Base-by-base conservation (phyloP, 2,888 invertebrate genomes). In the Conops quadrifasciatus region DNA sequence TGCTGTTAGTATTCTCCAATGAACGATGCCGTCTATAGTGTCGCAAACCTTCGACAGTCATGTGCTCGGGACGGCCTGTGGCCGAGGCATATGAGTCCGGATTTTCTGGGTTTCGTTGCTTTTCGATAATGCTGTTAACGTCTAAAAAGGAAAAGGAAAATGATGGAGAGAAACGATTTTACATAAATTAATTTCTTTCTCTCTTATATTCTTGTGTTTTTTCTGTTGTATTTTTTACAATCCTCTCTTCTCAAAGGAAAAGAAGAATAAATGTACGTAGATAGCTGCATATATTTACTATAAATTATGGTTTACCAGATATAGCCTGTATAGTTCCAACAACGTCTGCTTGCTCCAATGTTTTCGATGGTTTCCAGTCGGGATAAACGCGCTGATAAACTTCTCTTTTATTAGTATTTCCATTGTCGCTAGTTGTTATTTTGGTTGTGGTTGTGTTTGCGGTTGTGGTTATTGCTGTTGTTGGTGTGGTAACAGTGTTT, bases 301-400 rank as follows among this genome's bases (percentile, higher is more conserved):
- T 43, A 19, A 19, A 49, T 49, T 49, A 16, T 19, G n/a, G 62
- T 69, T 71, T 86, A 93, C 94, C 94, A 89, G 94, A 94, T 70
- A 95, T 93, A 49, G 94, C 91, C 87, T 95, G 94, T 88, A 95
- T 92, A 62, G 94, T 92, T 74, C 92, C 89, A 77, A 94, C 93
- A 47, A 95, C 93, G 85, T 94, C 95, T 4, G 91, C 91, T 84
- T 92, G 92, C 81, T 94, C 94, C 62, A 93, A 89, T 56, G 93
- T 89, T 77, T 89, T 89, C 49, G 92, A 91, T 36, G 94, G 94
- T 79, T 92, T 91, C 94, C 95, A 94, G 80, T 94, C 93, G 21
- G 91, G 90, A 81, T 91, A 91, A 30, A 90, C 90, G 70, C 91
- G 88, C 73, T 90, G 88, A 81, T 91, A 91, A 72, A 82, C 85